phyloP scores from a whole-genome alignment of 1,140 invertebrate species.

The Drosophila pseudoobscura region DNA sequence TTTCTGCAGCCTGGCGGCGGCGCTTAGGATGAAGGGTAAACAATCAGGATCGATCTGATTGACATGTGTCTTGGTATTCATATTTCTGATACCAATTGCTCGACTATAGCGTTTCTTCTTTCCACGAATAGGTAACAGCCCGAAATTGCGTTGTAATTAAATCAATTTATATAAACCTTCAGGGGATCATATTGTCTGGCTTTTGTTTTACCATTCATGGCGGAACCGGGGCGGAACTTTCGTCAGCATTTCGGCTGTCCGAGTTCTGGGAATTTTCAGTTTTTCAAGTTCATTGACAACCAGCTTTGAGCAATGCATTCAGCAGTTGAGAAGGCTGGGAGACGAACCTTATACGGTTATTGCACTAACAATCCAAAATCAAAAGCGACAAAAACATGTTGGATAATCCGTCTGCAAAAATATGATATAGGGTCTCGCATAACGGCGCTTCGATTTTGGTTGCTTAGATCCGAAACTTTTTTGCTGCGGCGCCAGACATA shows the following conservation, averaged over 20 bases:
- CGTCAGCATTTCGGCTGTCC: constrained; percentile 45
- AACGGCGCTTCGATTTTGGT: constrained; percentile 11
- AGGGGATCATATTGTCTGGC: not conserved
- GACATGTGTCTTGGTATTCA: not conserved
- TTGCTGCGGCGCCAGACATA: not conserved
- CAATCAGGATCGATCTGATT: not conserved
- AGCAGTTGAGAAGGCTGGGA: constrained; percentile 13
- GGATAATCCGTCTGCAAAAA: constrained; percentile 1
- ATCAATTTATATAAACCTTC: too few species aligned
- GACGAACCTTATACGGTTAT: constrained; percentile 26
- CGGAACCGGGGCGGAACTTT: constrained; percentile 38
- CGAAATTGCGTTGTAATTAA: too few species aligned
- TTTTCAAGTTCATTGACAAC: constrained; percentile 62
- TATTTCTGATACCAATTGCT: not conserved
- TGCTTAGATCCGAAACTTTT: not conserved
- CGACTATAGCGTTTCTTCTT: not conserved
- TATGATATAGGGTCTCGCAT: too few species aligned
- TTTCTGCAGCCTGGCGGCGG: constrained; percentile 28
- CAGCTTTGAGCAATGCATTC: constrained; percentile 16
- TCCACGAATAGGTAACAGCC: not conserved
- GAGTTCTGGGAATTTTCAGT: constrained; percentile 37
- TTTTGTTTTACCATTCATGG: constrained; percentile 11
- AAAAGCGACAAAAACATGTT: constrained; percentile 3
- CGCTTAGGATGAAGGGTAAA: constrained; percentile 26
- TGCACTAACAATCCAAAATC: constrained; percentile 17